Conservation (phyloP, 2,113 vertebrate species). For the Alectura lathami region DNA sequence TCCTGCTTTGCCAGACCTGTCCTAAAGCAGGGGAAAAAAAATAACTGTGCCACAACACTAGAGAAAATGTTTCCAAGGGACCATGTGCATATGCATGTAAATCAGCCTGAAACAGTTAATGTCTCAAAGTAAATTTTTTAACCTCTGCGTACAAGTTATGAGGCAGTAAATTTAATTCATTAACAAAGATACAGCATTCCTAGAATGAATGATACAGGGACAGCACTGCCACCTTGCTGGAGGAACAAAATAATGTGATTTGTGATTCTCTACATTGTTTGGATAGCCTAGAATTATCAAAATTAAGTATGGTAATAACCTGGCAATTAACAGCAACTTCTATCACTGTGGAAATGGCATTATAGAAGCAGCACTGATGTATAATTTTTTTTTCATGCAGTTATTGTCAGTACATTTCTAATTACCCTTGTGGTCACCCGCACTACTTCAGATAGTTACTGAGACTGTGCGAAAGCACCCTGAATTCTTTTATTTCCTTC, state of each 20-base stretch:
- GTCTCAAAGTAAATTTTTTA: slow-evolving; percentile 51
- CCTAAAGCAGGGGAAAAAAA: background rate
- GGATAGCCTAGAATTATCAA: slow-evolving; percentile 64
- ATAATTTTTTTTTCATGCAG: slow-evolving; percentile 59
- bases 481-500: background rate
- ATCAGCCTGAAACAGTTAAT: slow-evolving; percentile 1
- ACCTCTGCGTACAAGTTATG: slow-evolving; percentile 3
- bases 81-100: background rate
- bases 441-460: slow-evolving; percentile 44
- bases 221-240: slow-evolving; percentile 53
- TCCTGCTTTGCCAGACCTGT: background rate
- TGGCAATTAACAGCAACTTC: slow-evolving; percentile 69
- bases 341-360: slow-evolving; percentile 54
- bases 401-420: slow-evolving; percentile 54
- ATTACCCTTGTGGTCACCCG: slow-evolving; percentile 53
- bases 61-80: slow-evolving; percentile 33
- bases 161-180: slow-evolving; percentile 17
- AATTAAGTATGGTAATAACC: slow-evolving; percentile 70
- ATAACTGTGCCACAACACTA: slow-evolving; percentile 39
- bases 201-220: background rate
- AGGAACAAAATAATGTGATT: slow-evolving; percentile 50
- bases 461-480: slow-evolving; percentile 1
- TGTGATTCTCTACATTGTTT: slow-evolving; percentile 48
- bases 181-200: background rate
- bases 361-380: slow-evolving; percentile 62